Conservation (phyloP, 2,113 vertebrate species). For the Sphaerodactylus townsendi region DNA sequence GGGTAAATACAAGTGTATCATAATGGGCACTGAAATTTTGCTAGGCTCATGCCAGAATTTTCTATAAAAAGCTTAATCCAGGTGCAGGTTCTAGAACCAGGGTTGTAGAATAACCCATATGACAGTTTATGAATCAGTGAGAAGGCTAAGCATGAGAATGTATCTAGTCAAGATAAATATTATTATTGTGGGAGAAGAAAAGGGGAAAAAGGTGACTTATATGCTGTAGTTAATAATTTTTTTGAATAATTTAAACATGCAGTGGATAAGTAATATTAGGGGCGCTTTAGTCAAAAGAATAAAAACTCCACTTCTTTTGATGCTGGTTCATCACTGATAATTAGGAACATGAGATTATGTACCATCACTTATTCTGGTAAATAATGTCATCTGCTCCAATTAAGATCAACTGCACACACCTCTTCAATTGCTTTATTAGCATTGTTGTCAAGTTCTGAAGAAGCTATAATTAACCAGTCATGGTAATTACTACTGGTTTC, state of each 20-base stretch:
- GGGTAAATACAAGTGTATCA: slow-evolving; percentile 34
- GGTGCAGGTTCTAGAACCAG: not conserved
- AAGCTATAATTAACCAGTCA: slow-evolving; percentile 72
- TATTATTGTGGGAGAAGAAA: not conserved
- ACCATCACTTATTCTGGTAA: slow-evolving; percentile 71
- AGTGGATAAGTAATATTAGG: slow-evolving; percentile 52
- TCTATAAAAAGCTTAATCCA: not conserved
- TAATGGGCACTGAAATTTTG: not conserved
- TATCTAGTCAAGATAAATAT: not conserved
- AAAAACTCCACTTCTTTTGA: slow-evolving; percentile 55
- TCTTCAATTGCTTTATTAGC: slow-evolving; percentile 66
- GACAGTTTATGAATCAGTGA: not conserved
- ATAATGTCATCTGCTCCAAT: slow-evolving; percentile 75
- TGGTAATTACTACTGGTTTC: slow-evolving; percentile 65
- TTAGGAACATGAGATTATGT: slow-evolving; percentile 67
- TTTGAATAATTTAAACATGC: slow-evolving; percentile 16
- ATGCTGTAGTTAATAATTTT: slow-evolving; percentile 16
- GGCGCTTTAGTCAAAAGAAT: slow-evolving; percentile 39
- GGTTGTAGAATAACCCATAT: not conserved
- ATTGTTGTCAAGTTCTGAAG: slow-evolving; percentile 66
- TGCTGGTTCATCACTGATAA: slow-evolving; percentile 65
- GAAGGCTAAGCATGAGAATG: not conserved
- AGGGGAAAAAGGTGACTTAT: slow-evolving; percentile 1
- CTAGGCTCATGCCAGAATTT: not conserved
- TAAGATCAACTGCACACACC: slow-evolving; percentile 68